Evolutionary conservation across 1,140 invertebrate species (phyloP).

Genomic region (Colletes latitarsis): DNA sequence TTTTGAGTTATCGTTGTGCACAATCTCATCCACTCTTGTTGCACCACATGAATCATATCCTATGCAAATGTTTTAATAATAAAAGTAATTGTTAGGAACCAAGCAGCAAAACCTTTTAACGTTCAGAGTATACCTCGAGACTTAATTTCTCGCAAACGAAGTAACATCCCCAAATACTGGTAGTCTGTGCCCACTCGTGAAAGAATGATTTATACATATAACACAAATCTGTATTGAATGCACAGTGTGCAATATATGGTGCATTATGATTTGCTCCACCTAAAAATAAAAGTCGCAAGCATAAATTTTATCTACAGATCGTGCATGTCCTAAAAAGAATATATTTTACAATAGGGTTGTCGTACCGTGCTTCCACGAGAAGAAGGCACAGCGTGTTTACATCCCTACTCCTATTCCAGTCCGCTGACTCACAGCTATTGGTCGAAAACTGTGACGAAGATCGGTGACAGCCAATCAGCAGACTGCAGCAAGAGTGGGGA

Average conservation of each 20-base stretch:
- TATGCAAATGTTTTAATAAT: slow-evolving; percentile 45
- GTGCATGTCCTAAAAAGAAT: no score
- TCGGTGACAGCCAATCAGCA: no score
- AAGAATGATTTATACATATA: slow-evolving; percentile 78
- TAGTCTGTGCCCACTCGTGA: slow-evolving; percentile 73
- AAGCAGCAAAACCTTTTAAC: neutral
- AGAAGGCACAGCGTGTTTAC: no score
- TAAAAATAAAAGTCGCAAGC: slow-evolving; percentile 45
- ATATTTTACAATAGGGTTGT: no score
- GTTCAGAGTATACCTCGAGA: slow-evolving; percentile 59
- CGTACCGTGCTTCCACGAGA: no score
- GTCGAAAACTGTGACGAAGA: no score
- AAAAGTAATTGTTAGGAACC: neutral
- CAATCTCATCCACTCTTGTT: slow-evolving; percentile 76
- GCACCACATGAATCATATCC: slow-evolving; percentile 71
- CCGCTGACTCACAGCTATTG: no score
- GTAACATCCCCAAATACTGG: slow-evolving; percentile 78
- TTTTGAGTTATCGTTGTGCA: slow-evolving; percentile 72
- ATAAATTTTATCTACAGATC: no score
- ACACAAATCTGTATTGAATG: slow-evolving; percentile 68
- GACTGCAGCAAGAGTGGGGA: no score
- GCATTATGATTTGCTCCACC: slow-evolving; percentile 70
- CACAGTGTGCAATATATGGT: slow-evolving; percentile 65
- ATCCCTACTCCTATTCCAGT: no score
- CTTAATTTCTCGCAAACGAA: slow-evolving; percentile 69